These are phyloP conservation scores for Molossus molossus DNA, from an alignment of 2,797 vertebrate species.

Conservation along the genomic window DNA sequence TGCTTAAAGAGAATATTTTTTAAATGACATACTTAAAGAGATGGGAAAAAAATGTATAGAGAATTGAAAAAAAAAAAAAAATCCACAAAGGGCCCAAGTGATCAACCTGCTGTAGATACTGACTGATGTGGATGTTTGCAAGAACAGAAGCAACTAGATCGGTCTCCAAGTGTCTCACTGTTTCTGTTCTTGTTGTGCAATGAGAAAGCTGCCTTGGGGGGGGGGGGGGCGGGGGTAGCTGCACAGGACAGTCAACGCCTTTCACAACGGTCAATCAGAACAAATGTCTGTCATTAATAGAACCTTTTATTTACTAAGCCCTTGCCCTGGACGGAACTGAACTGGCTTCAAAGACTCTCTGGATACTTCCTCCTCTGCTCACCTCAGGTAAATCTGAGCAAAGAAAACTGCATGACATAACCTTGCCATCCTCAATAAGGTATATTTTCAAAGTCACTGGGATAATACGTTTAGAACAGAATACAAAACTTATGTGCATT, in stretches of 20 bases:
- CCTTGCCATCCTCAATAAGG: slow-evolving; percentile 16
- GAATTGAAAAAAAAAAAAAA: neutral
- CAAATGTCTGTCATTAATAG: neutral
- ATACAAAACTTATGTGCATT: neutral
- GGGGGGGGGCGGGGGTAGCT: neutral
- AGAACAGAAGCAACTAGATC: neutral
- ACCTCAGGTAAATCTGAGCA: neutral
- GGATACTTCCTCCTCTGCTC: neutral
- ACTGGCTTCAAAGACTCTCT: neutral
- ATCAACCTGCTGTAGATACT: neutral
- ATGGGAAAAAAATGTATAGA: neutral
- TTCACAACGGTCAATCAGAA: neutral
- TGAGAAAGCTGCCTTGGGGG: neutral
- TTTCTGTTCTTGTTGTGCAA: neutral
- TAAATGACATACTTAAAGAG: no score
- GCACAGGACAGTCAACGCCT: neutral
- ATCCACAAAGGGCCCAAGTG: neutral
- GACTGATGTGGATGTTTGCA: neutral
- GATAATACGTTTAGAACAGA: neutral
- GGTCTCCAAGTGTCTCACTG: neutral
- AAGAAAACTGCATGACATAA: neutral
- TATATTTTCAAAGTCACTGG: slow-evolving; percentile 11
- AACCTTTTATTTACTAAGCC: neutral
- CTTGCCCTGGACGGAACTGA: neutral
- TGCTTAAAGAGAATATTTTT: neutral